Evolutionary conservation across 1,140 invertebrate species (phyloP).

Genomic region (Zaprionus ornatus): DNA sequence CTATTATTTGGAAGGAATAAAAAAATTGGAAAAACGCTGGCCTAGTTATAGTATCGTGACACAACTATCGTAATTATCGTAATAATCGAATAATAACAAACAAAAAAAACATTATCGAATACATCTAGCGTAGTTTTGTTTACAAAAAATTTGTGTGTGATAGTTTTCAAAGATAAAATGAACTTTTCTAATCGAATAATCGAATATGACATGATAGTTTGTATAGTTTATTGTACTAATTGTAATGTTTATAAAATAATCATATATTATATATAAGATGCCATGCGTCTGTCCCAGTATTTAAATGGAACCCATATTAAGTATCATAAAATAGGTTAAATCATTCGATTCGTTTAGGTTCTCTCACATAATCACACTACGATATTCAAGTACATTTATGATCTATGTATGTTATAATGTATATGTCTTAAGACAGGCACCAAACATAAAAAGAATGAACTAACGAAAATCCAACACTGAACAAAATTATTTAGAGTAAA

Average conservation of each 20-base stretch:
- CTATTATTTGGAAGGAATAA: too few species aligned
- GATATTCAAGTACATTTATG: slow-evolving; percentile 45
- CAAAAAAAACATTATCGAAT: slow-evolving; percentile 41
- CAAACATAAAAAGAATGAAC: slow-evolving; percentile 49
- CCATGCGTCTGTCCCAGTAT: slow-evolving; percentile 34
- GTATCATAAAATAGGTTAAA: too few species aligned
- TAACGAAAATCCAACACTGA: slow-evolving; percentile 8
- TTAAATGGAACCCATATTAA: slow-evolving; percentile 2
- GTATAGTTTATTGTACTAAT: not conserved
- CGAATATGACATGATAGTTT: slow-evolving; percentile 29
- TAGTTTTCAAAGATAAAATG: slow-evolving; percentile 72
- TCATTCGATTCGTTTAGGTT: not conserved
- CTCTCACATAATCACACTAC: slow-evolving; percentile 8
- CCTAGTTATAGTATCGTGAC: slow-evolving; percentile 10
- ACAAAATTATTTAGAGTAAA: slow-evolving; percentile 66
- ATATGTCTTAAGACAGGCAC: slow-evolving; percentile 59
- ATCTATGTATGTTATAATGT: slow-evolving; percentile 29
- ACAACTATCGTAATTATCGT: slow-evolving; percentile 13
- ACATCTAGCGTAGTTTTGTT: slow-evolving; percentile 55
- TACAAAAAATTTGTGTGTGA: slow-evolving; percentile 70
- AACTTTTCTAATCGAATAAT: slow-evolving; percentile 36
- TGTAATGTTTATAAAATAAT: not conserved
- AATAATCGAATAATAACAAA: slow-evolving; percentile 18
- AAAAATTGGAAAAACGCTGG: too few species aligned
- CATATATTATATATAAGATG: slow-evolving; percentile 1